A percentile compares a stretch with the other conserved stretches of the same genome.
These are phyloP conservation scores for Irena cyanogastra DNA, from an alignment of 2,113 vertebrate species.

Conservation along the genomic window DNA sequence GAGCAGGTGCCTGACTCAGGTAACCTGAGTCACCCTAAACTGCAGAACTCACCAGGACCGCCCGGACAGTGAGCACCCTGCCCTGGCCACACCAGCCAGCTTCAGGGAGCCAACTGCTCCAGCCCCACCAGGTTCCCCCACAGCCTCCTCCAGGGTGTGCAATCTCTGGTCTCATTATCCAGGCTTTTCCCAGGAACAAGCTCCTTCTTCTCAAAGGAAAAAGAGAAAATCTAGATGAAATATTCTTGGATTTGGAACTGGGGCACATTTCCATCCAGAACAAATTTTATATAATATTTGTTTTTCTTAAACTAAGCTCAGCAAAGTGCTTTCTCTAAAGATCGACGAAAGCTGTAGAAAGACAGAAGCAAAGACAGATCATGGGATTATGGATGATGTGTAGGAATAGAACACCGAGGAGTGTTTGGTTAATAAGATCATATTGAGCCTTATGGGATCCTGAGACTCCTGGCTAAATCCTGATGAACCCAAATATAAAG, in stretches of 20 bases:
- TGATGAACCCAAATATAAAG: neutral
- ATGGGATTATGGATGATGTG: neutral
- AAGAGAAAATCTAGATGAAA: neutral
- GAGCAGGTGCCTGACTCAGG: neutral
- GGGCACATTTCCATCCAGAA: neutral
- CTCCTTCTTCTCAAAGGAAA: neutral
- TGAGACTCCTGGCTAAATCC: slow-evolving; percentile 31
- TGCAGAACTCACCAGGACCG: neutral
- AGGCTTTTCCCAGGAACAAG: neutral
- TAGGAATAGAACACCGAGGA: neutral
- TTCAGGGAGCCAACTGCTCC: neutral
- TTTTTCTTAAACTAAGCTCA: neutral
- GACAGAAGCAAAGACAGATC: neutral
- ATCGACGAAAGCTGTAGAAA: neutral
- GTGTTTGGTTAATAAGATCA: neutral
- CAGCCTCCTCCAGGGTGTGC: fast-evolving
- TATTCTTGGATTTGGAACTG: neutral
- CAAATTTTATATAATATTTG: neutral
- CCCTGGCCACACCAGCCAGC: neutral
- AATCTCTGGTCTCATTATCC: neutral
- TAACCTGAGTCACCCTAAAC: neutral
- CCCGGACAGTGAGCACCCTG: neutral
- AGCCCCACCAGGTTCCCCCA: neutral
- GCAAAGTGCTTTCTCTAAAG: neutral
- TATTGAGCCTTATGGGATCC: neutral